phyloP scores from a whole-genome alignment of 2,113 vertebrate genomes.

The Cyprinodon brontotheroides region DNA sequence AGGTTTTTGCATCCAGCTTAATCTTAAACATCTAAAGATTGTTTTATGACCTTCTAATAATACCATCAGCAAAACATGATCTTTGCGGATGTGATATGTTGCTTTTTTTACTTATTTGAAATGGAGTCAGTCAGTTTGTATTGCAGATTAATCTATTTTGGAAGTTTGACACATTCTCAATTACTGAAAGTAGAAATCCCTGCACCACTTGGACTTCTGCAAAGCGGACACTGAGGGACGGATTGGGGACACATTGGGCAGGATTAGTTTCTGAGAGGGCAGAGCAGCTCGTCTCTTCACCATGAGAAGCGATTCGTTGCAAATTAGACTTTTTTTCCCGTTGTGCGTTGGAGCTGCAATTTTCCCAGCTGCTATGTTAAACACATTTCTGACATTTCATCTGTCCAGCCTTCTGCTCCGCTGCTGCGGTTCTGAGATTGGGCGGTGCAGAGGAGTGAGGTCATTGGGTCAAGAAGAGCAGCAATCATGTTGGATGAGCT shows the following conservation, averaged over 20 bases:
- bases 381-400: conserved; percentile 25
- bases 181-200: neutral
- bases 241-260: conserved; percentile 22
- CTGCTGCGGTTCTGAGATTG: neutral
- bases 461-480: conserved; percentile 24
- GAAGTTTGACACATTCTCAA: conserved; percentile 7
- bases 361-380: conserved; percentile 2
- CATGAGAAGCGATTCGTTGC: conserved; percentile 6
- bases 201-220: conserved; percentile 1
- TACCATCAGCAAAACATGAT: neutral
- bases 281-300: conserved; percentile 1
- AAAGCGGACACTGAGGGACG: conserved; percentile 18
- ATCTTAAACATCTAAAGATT: conserved; percentile 11
- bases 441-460: neutral
- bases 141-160: neutral
- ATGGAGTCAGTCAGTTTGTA: neutral
- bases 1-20: neutral
- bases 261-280: conserved; percentile 48
- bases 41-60: neutral
- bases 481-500: conserved; percentile 7
- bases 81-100: neutral
- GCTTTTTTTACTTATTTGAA: conserved; percentile 5
- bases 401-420: rapidly evolving
- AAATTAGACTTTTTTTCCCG: conserved; percentile 31
- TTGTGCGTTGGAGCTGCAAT: neutral